phyloP scores from a whole-genome alignment of 2,888 invertebrate species.

The Sinotaia quadrata region DNA sequence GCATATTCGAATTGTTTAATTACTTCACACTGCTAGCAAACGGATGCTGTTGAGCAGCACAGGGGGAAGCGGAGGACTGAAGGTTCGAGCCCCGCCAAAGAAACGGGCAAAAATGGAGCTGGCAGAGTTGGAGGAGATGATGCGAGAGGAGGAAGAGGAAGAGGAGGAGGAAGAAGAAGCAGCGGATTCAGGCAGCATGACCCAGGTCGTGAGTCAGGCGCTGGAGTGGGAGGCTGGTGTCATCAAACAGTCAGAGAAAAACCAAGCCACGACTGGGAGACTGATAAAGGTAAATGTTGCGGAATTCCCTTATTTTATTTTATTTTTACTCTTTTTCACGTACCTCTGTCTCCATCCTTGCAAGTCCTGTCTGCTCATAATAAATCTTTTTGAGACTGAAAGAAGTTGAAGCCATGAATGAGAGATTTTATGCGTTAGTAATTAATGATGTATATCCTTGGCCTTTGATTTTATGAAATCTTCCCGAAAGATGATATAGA shows the following conservation, averaged over 20 bases:
- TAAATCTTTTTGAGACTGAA: too few relatives aligned
- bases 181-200: neutral
- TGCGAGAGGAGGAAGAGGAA: conserved; percentile 26
- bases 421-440: too few relatives aligned
- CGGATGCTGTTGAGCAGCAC: conserved; percentile 22
- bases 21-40: too few relatives aligned
- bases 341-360: too few relatives aligned
- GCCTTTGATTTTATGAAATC: too few relatives aligned
- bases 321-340: too few relatives aligned
- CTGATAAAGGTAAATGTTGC: conserved; percentile 8
- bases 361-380: too few relatives aligned
- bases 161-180: conserved; percentile 24
- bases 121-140: conserved; percentile 45
- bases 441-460: too few relatives aligned
- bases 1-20: too few relatives aligned
- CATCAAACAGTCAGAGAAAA: conserved; percentile 10
- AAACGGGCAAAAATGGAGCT: conserved; percentile 61
- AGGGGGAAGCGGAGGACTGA: conserved; percentile 18
- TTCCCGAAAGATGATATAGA: too few relatives aligned
- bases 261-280: neutral
- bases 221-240: neutral
- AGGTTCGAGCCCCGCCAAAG: conserved; percentile 62
- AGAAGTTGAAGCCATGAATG: too few relatives aligned
- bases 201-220: neutral
- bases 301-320: too few relatives aligned